phyloP scores from a whole-genome alignment of 2,888 invertebrate species.

The Sphaerophoria taeniata region DNA sequence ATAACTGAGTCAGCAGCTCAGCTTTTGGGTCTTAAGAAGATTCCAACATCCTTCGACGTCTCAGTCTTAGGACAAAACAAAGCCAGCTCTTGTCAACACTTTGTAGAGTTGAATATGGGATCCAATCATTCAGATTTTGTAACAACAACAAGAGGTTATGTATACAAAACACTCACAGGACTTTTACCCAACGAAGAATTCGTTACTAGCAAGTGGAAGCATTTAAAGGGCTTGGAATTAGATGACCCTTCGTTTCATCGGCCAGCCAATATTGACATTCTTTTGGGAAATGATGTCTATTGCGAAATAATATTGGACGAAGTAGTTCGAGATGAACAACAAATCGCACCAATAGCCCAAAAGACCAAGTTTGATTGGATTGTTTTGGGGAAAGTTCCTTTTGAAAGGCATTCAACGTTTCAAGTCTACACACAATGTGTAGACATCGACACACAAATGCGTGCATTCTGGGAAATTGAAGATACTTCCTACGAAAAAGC shows the following conservation, averaged over 20 bases:
- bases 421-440: constrained; percentile 7
- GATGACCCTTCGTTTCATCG: constrained; percentile 2
- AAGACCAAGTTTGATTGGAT: background rate
- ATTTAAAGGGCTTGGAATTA: background rate
- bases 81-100: background rate
- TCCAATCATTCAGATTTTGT: constrained; percentile 15
- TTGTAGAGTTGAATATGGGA: background rate
- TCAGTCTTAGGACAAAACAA: background rate
- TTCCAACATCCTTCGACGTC: too few relatives aligned
- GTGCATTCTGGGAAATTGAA: constrained; percentile 5
- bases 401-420: background rate
- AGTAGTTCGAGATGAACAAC: constrained; percentile 3
- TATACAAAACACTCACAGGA: constrained; percentile 9
- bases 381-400: constrained; percentile 1
- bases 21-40: too few relatives aligned
- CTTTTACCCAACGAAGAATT: constrained; percentile 6
- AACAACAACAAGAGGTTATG: constrained; percentile 7
- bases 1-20: too few relatives aligned
- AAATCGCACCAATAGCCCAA: constrained; percentile 20
- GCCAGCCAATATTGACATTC: background rate
- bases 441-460: constrained; percentile 13
- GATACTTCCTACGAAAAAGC: background rate
- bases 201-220: background rate
- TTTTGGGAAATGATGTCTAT: constrained; percentile 4
- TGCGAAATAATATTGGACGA: constrained; percentile 2